Evolutionary conservation across 2,888 invertebrate species (phyloP).

Genomic region (Tenthredo mesomela): DNA sequence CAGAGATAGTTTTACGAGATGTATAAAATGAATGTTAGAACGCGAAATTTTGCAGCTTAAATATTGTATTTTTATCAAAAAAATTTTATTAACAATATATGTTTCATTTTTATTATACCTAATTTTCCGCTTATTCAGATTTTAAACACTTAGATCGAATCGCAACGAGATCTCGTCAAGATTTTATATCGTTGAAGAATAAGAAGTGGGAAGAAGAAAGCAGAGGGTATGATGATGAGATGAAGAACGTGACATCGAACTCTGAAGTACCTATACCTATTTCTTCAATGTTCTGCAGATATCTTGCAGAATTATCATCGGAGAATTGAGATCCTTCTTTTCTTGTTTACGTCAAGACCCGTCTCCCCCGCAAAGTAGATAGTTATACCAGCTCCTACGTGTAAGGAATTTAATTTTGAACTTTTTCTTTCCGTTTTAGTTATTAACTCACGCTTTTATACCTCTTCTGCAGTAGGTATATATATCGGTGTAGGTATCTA

Average conservation of each 20-base stretch:
- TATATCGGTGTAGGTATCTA: background rate
- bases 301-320: background rate
- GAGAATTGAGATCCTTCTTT: constrained; percentile 30
- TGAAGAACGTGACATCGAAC: constrained; percentile 9
- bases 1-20: background rate
- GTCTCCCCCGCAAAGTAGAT: constrained; percentile 3
- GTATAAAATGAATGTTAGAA: background rate
- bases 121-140: background rate
- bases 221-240: background rate
- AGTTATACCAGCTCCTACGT: background rate
- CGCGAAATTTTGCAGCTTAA: background rate
- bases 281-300: background rate
- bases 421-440: background rate
- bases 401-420: constrained; percentile 17
- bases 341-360: constrained; percentile 35
- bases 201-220: constrained; percentile 1
- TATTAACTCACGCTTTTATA: background rate
- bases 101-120: background rate
- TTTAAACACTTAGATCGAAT: background rate
- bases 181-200: background rate
- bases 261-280: no score
- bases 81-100: background rate
- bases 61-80: background rate
- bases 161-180: background rate
- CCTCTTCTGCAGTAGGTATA: no score